phyloP scores from a whole-genome alignment of 2,113 vertebrate species.

The Ceratotherium simum region DNA sequence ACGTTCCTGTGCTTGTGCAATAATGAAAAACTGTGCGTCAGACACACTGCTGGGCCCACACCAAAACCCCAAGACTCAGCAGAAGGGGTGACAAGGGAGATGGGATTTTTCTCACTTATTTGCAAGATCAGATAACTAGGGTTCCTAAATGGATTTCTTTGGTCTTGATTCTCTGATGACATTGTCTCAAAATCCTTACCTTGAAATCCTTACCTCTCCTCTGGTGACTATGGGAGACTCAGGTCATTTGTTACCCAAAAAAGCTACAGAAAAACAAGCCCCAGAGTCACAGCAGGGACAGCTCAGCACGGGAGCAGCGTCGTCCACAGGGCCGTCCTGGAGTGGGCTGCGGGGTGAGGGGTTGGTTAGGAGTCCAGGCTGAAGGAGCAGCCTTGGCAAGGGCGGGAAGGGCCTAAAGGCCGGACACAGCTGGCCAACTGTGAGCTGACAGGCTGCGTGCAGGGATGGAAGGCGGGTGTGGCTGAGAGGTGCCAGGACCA shows the following conservation, averaged over 20 bases:
- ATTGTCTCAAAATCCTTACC: neutral
- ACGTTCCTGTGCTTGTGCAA: neutral
- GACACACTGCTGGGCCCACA: neutral
- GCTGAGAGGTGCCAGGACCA: neutral
- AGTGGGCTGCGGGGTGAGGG: neutral
- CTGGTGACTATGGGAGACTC: neutral
- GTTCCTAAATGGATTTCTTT: neutral
- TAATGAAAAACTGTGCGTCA: neutral
- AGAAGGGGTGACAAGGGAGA: neutral
- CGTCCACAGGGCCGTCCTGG: neutral
- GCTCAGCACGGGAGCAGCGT: fast-evolving
- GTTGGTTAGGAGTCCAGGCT: neutral
- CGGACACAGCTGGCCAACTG: neutral
- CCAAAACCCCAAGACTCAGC: neutral
- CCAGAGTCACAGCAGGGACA: neutral
- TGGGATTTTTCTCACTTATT: neutral
- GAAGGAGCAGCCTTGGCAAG: neutral
- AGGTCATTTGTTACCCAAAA: neutral
- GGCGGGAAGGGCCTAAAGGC: neutral
- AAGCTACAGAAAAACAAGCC: neutral
- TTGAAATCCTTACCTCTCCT: neutral
- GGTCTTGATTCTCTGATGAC: neutral
- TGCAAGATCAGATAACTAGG: neutral
- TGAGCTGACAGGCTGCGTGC: neutral
- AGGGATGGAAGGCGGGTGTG: fast-evolving